Evolutionary conservation across 2,888 invertebrate genomes (phyloP), one percentile per base, ranked within the genome.

Genomic region (Dicranocentrus wangi): DNA sequence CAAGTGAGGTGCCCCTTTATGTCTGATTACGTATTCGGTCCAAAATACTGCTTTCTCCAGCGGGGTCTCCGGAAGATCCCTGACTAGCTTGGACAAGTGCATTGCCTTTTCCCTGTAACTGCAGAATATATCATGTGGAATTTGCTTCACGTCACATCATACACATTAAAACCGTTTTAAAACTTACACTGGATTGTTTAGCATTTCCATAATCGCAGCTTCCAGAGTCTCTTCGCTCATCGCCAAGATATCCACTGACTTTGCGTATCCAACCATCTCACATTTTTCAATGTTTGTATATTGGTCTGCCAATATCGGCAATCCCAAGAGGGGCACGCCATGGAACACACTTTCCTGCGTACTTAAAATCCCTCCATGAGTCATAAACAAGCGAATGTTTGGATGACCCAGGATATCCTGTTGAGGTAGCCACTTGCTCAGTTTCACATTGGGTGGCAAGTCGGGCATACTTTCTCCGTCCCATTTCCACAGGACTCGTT

Each of bases 401-500:
- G 89, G 89, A 87, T 92, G 91, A 1, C 89, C 91, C 8, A 69
- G 25, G 2, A 69, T n/a, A 60, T 94, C 93, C 86, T 92, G 92
- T n/a, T 88, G 3, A n/a, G n/a, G n/a, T n/a, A n/a, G n/a, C n/a
- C n/a, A n/a, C n/a, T n/a, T n/a, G n/a, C n/a, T n/a, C n/a, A 91
- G 88, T 61, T 91, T 88, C 0, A 93, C 89, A 88, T 94, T 94
- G 15, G 73, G 27, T 27, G 92, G 91, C 84, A 92, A 90, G 21
- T 89, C 89, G 28, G 90, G 89, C 89, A 0, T 90, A 88, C 84
- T 92, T 87, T 91, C 92, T 0, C 23, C 39, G 21, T 70, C 70
- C 89, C 94, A 95, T 88, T 95, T 95, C 95, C 95, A 95, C 0
- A 95, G 89, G 27, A 95, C 93, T 85, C 94, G 91, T 88, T 94